phyloP scores from a whole-genome alignment of 1,140 invertebrate genomes.

The Phymorhynchus buccinoides region DNA sequence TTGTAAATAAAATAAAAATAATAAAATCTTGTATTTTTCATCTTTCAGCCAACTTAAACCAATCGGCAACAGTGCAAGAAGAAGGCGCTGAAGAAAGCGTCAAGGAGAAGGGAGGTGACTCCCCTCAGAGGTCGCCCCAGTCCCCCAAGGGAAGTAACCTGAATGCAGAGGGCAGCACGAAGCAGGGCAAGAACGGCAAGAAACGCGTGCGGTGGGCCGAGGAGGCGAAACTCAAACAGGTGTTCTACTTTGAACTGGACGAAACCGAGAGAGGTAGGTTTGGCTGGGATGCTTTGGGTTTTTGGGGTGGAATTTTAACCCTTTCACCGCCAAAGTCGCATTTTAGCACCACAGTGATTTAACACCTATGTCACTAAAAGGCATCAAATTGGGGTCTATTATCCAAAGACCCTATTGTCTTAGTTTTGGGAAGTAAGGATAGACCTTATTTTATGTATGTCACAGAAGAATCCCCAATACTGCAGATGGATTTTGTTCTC shows the following conservation, averaged over 20 bases:
- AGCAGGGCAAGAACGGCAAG: constrained; percentile 75
- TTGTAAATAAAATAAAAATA: too few relatives aligned
- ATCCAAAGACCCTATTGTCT: too few relatives aligned
- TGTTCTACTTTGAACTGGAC: constrained; percentile 92
- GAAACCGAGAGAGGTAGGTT: constrained; percentile 88
- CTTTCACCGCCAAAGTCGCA: too few relatives aligned
- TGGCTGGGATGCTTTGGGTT: constrained; percentile 12
- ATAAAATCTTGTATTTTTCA: background rate
- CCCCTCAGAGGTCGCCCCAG: background rate
- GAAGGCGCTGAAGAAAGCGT: constrained; percentile 26
- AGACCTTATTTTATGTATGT: too few relatives aligned
- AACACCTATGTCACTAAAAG: too few relatives aligned
- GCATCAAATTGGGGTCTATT: too few relatives aligned
- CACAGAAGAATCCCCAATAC: too few relatives aligned
- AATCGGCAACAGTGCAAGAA: background rate
- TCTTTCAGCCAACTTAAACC: background rate
- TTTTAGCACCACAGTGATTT: too few relatives aligned
- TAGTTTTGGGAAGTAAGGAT: too few relatives aligned
- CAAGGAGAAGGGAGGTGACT: background rate
- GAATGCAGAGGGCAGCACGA: constrained; percentile 20
- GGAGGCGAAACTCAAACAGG: constrained; percentile 82
- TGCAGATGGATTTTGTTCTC: too few relatives aligned
- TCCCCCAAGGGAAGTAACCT: background rate
- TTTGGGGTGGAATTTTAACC: too few relatives aligned
- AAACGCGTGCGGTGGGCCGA: constrained; percentile 86